Base-by-base conservation (phyloP, 1,140 invertebrate species). In the Neodiprion lecontei region DNA sequence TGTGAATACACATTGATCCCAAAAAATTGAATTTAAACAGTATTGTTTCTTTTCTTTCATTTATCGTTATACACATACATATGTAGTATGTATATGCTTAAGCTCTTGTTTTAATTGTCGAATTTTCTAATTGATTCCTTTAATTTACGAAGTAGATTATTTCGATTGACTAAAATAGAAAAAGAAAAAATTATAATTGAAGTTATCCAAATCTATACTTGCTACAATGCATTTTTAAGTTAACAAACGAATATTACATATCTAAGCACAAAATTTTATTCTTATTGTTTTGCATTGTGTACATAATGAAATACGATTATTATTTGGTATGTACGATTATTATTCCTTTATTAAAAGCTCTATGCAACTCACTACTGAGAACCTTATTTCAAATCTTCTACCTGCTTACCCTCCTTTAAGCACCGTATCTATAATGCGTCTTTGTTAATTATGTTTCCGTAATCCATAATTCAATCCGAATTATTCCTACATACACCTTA, bases 261-360 rank as follows among this genome's bases (percentile, higher is more conserved):
- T 49, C 75, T 80, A 82, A 71, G 73, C 68, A 53, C 74, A 77
- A 79, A 72, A 79, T 79, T 80, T 79, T 80, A 81, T 82, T 80
- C 79, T 40, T 71, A 75, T 74, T 78, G 66, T 78, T 79, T 82
- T 86, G 84, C 81, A 75, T 84, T 83, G 70, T 87, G 82, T 88
- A 88, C 80, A 87, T 84, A 82, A 79, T 61, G 67, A 70, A 66
- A 70, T 70, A 70, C 75, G 70, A 85, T 84, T 87, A 87, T 86
- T 86, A 84, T 85, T 86, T 84, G 79, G 83, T 82, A 85, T 87
- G 84, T 87, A 86, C 83, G 84, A 79, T 79, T 72, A 77, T 81
- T 76, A 81, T 84, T 85, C 82, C 79, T 86, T 79, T 77, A 87
- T 87, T 87, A 87, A 88, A 83, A 80, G 74, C 81, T 79, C 81